These are phyloP conservation scores for Carterocephalus palaemon DNA, from an alignment of 2,888 invertebrate species.

Conservation along the genomic window DNA sequence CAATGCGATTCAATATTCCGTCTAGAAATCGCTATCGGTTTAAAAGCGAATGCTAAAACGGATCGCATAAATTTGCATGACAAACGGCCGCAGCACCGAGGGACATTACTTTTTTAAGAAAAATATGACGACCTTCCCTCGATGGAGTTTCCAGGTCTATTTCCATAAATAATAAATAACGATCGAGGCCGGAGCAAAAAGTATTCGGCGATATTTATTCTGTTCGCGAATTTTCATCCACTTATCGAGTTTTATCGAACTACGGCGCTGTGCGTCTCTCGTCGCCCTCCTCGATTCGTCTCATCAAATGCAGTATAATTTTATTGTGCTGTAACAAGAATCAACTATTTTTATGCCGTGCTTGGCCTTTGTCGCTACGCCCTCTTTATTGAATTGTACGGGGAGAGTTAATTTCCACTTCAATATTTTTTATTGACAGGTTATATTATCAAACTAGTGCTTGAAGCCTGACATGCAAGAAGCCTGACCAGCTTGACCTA, in stretches of 20 bases:
- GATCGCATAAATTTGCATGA: conserved; percentile 76
- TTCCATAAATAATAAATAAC: conserved; percentile 78
- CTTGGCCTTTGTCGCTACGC: conserved; percentile 11
- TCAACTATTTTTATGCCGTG: conserved; percentile 32
- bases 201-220: conserved; percentile 70
- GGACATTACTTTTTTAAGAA: conserved; percentile 75
- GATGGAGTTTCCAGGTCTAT: conserved; percentile 71
- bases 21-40: conserved; percentile 70
- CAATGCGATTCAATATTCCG: conserved; percentile 65
- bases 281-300: conserved; percentile 17
- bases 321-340: conserved; percentile 38
- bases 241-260: conserved; percentile 58
- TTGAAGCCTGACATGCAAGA: too few species aligned
- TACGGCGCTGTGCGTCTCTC: conserved; percentile 27
- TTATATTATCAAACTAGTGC: too few species aligned
- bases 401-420: too few species aligned
- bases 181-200: conserved; percentile 67
- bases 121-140: conserved; percentile 74
- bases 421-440: too few species aligned
- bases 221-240: conserved; percentile 69
- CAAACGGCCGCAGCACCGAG: conserved; percentile 60
- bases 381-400: conserved; percentile 5
- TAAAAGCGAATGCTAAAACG: conserved; percentile 67
- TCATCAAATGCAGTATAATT: conserved; percentile 29
- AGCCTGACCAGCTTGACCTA: too few species aligned